These are phyloP conservation scores for Emydoidea blandingii DNA, from an alignment of 2,797 vertebrate species.

Conservation along the genomic window DNA sequence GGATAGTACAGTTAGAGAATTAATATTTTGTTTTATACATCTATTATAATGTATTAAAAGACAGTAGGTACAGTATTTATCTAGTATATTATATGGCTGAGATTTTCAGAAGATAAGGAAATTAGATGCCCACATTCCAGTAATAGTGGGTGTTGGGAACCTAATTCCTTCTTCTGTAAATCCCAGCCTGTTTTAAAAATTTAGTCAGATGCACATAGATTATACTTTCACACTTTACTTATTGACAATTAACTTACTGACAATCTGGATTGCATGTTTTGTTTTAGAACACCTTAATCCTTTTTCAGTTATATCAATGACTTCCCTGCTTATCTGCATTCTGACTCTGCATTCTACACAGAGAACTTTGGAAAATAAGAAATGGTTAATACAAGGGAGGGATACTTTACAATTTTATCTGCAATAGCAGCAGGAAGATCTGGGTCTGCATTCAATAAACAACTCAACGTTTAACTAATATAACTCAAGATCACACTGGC, in stretches of 20 bases:
- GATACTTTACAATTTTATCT: neutral
- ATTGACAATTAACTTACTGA: neutral
- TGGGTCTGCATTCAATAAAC: neutral
- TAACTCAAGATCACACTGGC: neutral
- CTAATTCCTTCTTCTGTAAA: neutral
- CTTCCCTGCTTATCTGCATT: neutral
- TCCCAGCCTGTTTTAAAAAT: neutral
- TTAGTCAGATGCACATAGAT: neutral
- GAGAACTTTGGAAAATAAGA: neutral
- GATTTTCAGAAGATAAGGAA: neutral
- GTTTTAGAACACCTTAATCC: neutral
- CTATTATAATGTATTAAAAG: neutral
- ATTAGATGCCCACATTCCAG: neutral
- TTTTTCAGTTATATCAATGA: neutral
- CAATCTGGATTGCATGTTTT: neutral
- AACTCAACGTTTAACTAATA: neutral
- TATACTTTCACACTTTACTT: neutral
- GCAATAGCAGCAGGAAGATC: neutral
- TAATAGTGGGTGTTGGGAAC: neutral
- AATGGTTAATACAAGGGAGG: neutral
- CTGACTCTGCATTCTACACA: neutral
- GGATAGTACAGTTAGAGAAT: neutral
- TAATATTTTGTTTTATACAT: neutral
- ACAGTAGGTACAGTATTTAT: neutral
- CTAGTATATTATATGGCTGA: neutral